phyloP scores from a whole-genome alignment of 2,797 vertebrate species.

The Tolypeutes matacus region DNA sequence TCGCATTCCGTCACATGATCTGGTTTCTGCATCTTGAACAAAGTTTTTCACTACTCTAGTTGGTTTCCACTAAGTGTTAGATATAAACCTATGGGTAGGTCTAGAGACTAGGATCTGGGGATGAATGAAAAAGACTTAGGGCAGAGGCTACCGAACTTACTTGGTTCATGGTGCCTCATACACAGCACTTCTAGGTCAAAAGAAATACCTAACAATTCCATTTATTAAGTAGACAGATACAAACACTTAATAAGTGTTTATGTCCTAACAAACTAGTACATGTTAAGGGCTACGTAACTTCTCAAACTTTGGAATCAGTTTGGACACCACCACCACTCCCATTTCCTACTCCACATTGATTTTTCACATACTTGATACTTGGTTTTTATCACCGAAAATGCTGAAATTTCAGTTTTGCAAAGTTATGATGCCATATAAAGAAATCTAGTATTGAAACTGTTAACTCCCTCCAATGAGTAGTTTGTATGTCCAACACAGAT shows the following conservation, averaged over 20 bases:
- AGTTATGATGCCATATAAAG: background rate
- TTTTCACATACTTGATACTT: background rate
- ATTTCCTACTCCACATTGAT: background rate
- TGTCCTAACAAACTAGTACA: background rate
- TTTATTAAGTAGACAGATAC: background rate
- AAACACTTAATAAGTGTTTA: slow-evolving; percentile 7
- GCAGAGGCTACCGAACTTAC: background rate
- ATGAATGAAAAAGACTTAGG: background rate
- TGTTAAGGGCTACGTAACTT: background rate
- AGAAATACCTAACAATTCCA: background rate
- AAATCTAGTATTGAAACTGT: background rate
- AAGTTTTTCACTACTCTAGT: background rate
- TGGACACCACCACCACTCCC: background rate
- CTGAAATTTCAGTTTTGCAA: background rate
- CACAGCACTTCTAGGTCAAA: background rate
- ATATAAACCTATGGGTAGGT: background rate
- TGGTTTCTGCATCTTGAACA: background rate
- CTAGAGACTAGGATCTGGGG: background rate
- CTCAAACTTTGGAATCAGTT: background rate
- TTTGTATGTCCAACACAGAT: background rate
- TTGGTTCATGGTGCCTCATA: background rate
- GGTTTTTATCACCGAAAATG: slow-evolving; percentile 22
- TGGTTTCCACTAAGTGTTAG: slow-evolving; percentile 9
- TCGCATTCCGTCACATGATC: background rate
- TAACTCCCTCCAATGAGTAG: background rate